Evolutionary conservation across 2,113 vertebrate genomes (phyloP).

Genomic region (Trogon surrucura): DNA sequence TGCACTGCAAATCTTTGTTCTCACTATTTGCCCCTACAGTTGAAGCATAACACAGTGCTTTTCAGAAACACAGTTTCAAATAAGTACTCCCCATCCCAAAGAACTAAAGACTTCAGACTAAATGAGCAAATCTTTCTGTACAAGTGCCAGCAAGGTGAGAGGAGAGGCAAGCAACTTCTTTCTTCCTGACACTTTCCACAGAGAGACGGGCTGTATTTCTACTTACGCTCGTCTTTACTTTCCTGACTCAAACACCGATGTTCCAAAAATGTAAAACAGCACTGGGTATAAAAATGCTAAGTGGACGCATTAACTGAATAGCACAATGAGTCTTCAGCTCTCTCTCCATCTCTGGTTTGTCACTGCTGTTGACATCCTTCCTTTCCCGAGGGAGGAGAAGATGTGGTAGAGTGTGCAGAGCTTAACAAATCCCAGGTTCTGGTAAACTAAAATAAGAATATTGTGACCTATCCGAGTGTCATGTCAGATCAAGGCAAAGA

Average conservation of each 20-base stretch:
- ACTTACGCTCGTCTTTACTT: background rate
- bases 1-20: background rate
- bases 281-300: background rate
- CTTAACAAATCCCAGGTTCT: background rate
- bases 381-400: background rate
- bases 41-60: background rate
- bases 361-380: background rate
- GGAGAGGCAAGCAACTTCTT: background rate
- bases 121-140: background rate
- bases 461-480: background rate
- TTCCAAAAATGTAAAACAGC: conserved; percentile 7
- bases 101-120: background rate
- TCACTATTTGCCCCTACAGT: background rate
- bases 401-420: fast-evolving
- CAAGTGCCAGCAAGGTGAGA: conserved; percentile 24
- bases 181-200: background rate
- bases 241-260: conserved; percentile 19
- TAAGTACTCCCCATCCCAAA: background rate
- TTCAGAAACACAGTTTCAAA: background rate
- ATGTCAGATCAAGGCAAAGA: background rate
- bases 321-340: background rate
- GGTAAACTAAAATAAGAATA: background rate
- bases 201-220: background rate
- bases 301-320: background rate
- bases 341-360: background rate